Base-by-base conservation (phyloP, 1,140 invertebrate genomes). In the Caerostris darwini region DNA sequence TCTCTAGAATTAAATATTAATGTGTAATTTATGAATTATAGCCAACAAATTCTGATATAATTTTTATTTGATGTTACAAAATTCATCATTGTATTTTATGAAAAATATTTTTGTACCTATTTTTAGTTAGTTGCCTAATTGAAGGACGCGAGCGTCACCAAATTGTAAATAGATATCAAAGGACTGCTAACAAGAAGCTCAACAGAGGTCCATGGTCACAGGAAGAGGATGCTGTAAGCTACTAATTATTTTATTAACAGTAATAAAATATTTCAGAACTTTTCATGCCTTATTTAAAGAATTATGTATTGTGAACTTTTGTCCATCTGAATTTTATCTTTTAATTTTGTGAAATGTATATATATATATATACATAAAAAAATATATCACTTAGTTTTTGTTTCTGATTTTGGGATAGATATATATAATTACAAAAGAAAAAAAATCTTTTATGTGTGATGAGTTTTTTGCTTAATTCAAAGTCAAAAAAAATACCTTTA, bases 181-280 rank as follows among this genome's bases (percentile, higher is more conserved):
- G 1, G 2, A 7, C 17, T n/a, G 3, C n/a, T n/a, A 19, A 8
- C 8, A n/a, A 57, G 6, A 17, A 7, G n/a, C 14, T 83, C 7
- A 10, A 83, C 57, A 56, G 54, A 56, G 17, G 82, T 19, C 82
- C 82, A 57, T 83, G 54, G 54, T 34, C 82, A 19, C 56, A 57
- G 57, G 53, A 83, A 57, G 82, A 83, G 57, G 82, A 83, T 83
- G 82, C 82, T 17, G 82, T 83, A 58, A 83, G 82, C 17, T 7
- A 57, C 17, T 7, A 57, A 57, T 83, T 83, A 57, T n/a, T 83
- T n/a, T 58, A 57, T 54, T n/a, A 82, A 54, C 19, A 7, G 3
- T 3, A 34, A 81, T 7, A 81, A 8, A 67, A 5, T 67, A n/a
- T 14, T 17, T 17, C 17, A 67, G 10, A 17, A n/a, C 34, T 34